Percentiles rank a stretch among this genome's conserved stretches.
phyloP scores from a whole-genome alignment of 2,888 invertebrate genomes.

The Hypomecis punctinalis region DNA sequence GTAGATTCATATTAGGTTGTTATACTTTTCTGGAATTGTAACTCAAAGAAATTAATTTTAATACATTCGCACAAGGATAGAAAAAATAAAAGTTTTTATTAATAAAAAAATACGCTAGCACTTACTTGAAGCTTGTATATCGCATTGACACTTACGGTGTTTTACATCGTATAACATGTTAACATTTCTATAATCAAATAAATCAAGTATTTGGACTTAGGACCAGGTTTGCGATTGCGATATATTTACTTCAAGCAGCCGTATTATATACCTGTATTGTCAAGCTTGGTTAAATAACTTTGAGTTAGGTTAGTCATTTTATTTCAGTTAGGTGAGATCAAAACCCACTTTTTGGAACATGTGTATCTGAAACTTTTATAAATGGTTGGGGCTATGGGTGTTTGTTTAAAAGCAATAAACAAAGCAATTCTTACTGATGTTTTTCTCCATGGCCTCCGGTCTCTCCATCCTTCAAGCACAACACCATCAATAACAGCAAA shows the following conservation, averaged over 20 bases:
- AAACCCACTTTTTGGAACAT: no score
- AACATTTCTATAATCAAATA: no score
- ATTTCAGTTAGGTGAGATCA: no score
- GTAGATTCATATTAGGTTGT: no score
- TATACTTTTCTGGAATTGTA: no score
- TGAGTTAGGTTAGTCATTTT: no score
- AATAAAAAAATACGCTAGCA: slow-evolving; percentile 8
- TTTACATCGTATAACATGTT: no score
- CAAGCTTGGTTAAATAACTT: no score
- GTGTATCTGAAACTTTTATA: no score
- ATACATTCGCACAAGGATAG: slow-evolving; percentile 4
- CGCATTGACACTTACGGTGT: background rate
- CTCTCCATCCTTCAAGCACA: slow-evolving; percentile 66
- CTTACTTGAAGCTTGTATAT: background rate
- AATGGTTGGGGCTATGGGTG: no score
- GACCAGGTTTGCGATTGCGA: background rate
- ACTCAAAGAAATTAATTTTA: background rate
- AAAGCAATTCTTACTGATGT: slow-evolving; percentile 70
- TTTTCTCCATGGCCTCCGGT: slow-evolving; percentile 75
- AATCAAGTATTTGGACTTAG: no score
- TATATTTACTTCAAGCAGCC: background rate
- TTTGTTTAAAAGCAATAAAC: background rate
- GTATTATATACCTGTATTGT: no score
- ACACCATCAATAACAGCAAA: slow-evolving; percentile 63
- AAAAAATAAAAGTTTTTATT: background rate